Percentiles rank a stretch among this genome's conserved stretches.
Conservation (phyloP, 2,113 vertebrate species). For the Nycticryphes semicollaris region DNA sequence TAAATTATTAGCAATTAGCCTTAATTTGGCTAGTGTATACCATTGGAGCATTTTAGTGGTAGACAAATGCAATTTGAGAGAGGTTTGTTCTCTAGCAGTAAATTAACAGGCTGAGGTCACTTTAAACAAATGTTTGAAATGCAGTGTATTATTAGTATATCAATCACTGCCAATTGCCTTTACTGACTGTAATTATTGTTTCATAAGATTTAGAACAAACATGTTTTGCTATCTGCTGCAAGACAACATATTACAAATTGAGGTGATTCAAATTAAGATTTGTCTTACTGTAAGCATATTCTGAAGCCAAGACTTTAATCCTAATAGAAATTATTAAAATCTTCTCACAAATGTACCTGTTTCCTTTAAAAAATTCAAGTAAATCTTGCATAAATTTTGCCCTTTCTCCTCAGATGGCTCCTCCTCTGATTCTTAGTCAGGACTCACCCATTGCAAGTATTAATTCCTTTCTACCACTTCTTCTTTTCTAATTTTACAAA, state of each 20-base stretch:
- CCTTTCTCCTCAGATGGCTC: neutral
- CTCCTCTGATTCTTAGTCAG: neutral
- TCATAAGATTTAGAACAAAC: slow-evolving; percentile 17
- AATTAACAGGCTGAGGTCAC: slow-evolving; percentile 57
- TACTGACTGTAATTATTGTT: slow-evolving; percentile 61
- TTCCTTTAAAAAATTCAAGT: neutral
- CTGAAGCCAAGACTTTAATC: neutral
- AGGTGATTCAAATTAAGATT: neutral
- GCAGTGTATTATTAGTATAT: slow-evolving; percentile 38
- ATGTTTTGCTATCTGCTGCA: slow-evolving; percentile 38
- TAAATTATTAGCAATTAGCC: slow-evolving; percentile 49
- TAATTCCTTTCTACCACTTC: neutral
- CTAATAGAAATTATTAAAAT: neutral
- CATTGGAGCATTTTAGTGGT: neutral
- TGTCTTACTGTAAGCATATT: neutral
- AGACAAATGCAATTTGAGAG: slow-evolving; percentile 39
- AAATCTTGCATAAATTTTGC: neutral
- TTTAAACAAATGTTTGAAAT: slow-evolving; percentile 38
- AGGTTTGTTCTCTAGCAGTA: slow-evolving; percentile 50
- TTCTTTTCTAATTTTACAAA: neutral
- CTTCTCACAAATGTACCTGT: neutral
- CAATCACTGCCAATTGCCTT: slow-evolving; percentile 63
- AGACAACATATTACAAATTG: slow-evolving; percentile 8
- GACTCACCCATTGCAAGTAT: neutral
- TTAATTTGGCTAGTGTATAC: neutral